phyloP scores from a whole-genome alignment of 2,888 invertebrate species.

The Drosophila recens region DNA sequence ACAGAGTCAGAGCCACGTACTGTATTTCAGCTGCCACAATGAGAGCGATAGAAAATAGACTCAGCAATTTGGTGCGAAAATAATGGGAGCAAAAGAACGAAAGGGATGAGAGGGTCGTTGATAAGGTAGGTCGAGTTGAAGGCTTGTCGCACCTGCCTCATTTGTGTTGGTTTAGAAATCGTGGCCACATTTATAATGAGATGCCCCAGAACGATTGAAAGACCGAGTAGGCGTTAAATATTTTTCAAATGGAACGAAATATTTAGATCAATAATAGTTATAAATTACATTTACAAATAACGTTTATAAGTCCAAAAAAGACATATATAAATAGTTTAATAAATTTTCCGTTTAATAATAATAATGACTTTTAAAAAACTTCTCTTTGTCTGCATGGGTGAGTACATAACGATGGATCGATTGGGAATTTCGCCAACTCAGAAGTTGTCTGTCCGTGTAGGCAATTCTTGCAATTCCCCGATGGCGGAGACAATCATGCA shows the following conservation, averaged over 20 bases:
- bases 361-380: conserved; percentile 63
- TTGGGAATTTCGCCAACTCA: neutral
- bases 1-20: conserved; percentile 8
- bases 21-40: conserved; percentile 38
- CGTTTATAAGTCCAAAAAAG: neutral
- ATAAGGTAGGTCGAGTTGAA: conserved; percentile 16
- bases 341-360: conserved; percentile 41
- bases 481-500: conserved; percentile 96
- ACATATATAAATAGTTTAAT: neutral
- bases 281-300: neutral
- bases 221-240: conserved; percentile 35
- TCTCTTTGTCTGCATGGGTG: conserved; percentile 71
- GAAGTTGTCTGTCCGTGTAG: conserved; percentile 85
- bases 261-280: neutral
- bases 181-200: neutral
- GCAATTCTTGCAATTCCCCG: conserved; percentile 97
- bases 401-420: neutral
- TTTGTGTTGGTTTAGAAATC: conserved; percentile 49
- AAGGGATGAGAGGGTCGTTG: conserved; percentile 19
- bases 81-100: conserved; percentile 18
- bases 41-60: conserved; percentile 39
- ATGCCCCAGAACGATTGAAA: neutral
- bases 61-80: conserved; percentile 47
- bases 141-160: conserved; percentile 46
- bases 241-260: conserved; percentile 1